Conservation (phyloP, 2,888 invertebrate genomes). For the Pyrgus malvae region DNA sequence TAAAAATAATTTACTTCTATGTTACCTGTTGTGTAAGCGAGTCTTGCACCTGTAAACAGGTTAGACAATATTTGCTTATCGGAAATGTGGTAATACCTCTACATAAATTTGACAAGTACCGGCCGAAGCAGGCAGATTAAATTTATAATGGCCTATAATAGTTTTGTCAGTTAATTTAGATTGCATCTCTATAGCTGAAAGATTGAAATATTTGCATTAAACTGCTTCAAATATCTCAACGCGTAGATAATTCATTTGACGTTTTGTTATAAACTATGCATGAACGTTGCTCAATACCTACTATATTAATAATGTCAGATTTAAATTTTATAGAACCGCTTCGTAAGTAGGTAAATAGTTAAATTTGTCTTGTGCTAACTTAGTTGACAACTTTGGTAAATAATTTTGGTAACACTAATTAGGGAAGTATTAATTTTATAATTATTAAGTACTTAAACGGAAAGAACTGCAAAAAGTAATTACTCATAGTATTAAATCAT, state of each 20-base stretch:
- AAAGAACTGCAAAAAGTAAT: too few species aligned
- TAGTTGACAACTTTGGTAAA: too few species aligned
- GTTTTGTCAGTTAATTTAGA: constrained; percentile 27
- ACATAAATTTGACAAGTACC: constrained; percentile 21
- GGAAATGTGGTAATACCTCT: constrained; percentile 22
- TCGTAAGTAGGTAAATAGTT: too few species aligned
- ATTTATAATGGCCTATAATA: constrained; percentile 24
- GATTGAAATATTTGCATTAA: constrained; percentile 26
- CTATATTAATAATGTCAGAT: background rate
- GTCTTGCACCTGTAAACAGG: constrained; percentile 14
- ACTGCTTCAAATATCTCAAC: constrained; percentile 22
- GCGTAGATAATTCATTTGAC: constrained; percentile 23
- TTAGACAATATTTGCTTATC: constrained; percentile 16
- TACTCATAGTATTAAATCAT: too few species aligned
- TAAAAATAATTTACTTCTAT: too few species aligned
- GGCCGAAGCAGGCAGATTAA: constrained; percentile 9
- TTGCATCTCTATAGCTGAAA: constrained; percentile 22
- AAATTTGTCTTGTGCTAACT: too few species aligned
- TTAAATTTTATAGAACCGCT: too few species aligned
- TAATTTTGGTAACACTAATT: too few species aligned
- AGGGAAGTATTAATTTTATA: too few species aligned
- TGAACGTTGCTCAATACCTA: constrained; percentile 11
- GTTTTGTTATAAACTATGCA: constrained; percentile 12
- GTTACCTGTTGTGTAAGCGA: background rate
- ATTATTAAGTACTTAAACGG: too few species aligned